phyloP scores from a whole-genome alignment of 2,888 invertebrate species.

The Hemithea aestivaria region DNA sequence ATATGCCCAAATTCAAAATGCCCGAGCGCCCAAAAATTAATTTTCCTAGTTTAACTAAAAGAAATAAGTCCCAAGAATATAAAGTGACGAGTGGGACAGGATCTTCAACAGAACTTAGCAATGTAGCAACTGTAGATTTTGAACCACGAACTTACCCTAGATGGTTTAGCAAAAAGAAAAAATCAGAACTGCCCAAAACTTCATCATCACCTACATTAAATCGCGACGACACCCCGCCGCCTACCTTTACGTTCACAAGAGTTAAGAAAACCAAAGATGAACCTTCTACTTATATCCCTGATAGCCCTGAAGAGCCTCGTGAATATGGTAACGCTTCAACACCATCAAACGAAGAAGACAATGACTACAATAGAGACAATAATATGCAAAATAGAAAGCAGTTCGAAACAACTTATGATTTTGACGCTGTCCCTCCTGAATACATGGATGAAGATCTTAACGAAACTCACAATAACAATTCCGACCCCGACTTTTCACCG shows the following conservation, averaged over 20 bases:
- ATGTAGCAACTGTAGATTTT: slow-evolving; percentile 81
- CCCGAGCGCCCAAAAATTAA: slow-evolving; percentile 81
- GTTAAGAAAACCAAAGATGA: slow-evolving; percentile 76
- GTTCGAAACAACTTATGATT: slow-evolving; percentile 69
- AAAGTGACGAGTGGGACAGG: slow-evolving; percentile 57
- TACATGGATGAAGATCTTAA: slow-evolving; percentile 72
- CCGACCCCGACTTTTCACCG: slow-evolving; percentile 57
- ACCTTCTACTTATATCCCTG: slow-evolving; percentile 61
- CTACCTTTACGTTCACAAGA: slow-evolving; percentile 82
- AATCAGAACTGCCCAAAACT: slow-evolving; percentile 62
- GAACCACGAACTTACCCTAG: slow-evolving; percentile 90
- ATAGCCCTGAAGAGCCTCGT: slow-evolving; percentile 62
- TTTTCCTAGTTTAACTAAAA: slow-evolving; percentile 81
- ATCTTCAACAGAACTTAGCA: slow-evolving; percentile 57
- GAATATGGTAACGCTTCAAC: slow-evolving; percentile 62
- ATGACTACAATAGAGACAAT: slow-evolving; percentile 40
- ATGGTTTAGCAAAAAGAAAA: slow-evolving; percentile 78
- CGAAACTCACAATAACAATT: slow-evolving; percentile 43
- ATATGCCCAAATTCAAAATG: slow-evolving; percentile 77
- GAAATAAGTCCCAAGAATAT: slow-evolving; percentile 51
- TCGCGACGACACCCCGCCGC: slow-evolving; percentile 80
- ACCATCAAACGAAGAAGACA: slow-evolving; percentile 37
- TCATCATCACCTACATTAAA: slow-evolving; percentile 74
- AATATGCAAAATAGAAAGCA: slow-evolving; percentile 59
- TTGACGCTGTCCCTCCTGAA: slow-evolving; percentile 77